Conservation (phyloP, 2,113 vertebrate genomes). For the Cyanoramphus novaezelandiae region DNA sequence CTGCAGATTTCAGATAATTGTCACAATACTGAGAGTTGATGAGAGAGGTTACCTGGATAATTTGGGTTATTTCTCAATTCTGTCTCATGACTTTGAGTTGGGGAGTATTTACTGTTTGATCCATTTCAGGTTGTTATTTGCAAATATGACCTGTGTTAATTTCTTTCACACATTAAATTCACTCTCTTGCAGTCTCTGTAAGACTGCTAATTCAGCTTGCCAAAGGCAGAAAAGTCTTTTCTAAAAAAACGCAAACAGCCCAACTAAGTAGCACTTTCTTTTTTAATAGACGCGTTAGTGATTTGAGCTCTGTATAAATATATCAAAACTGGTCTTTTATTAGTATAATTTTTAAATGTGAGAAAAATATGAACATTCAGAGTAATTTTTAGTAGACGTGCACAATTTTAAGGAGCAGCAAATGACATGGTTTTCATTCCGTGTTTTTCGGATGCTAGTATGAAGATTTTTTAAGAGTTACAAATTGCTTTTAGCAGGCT, state of each 20-base stretch:
- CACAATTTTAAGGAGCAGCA: conserved; percentile 43
- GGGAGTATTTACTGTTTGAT: background rate
- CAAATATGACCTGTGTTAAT: background rate
- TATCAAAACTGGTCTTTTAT: background rate
- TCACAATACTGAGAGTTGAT: background rate
- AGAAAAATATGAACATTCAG: background rate
- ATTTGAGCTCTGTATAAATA: background rate
- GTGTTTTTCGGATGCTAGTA: background rate
- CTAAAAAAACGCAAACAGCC: background rate
- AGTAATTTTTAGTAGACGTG: conserved; percentile 12
- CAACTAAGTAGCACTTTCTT: background rate
- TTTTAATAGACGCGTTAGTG: background rate
- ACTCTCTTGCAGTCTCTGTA: background rate
- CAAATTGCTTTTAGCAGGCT: background rate
- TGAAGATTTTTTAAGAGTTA: conserved; percentile 52
- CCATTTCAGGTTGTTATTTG: background rate
- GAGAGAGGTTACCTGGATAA: background rate
- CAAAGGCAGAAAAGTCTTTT: background rate
- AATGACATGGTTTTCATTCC: conserved; percentile 49
- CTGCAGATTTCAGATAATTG: background rate
- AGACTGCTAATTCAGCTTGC: background rate
- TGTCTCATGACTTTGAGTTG: background rate
- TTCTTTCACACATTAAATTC: background rate
- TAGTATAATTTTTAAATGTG: background rate
- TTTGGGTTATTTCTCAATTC: background rate